Base-by-base conservation (phyloP, 2,797 vertebrate genomes). In the Huso huso region DNA sequence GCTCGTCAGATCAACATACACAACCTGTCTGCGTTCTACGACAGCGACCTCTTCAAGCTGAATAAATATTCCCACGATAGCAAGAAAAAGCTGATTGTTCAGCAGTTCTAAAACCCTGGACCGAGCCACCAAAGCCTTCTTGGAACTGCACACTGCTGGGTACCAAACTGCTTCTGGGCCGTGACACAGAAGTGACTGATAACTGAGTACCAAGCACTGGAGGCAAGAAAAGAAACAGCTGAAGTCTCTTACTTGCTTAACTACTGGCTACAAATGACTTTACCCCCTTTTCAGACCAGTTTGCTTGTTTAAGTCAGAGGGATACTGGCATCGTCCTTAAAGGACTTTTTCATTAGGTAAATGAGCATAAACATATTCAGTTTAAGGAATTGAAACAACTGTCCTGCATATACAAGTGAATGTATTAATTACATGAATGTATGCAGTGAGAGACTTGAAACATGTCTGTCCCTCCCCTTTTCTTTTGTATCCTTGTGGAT, bases 1-100 rank as follows among this genome's bases (percentile, higher is more conserved):
- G 96, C 96, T 10, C 83, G 96, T 53, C 95, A 96, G 84, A 98
- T 99, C 82, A 95, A 91, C 87, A 95, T 99, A 83, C 94, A 97
- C 89, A 97, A 79, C 81, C 86, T 98, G 62, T 86, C 95, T 0
- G 87, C 90, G 0, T 99, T 99, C 76, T 98, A 94, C 0, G 88
- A 94, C 87, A 98, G 95, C 0, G 93, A 98, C 18, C 72, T 93
- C 37, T 98, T 98, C 84, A 87, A 76, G 73, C 86, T 88, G 73
- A 95, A 98, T 88, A 93, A 87, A 71, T 97, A 96, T 85, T 88
- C 85, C 74, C 91, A 90, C 2, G 95, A 99, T 5, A 63, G 77
- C 74, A 96, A 95, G 80, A 93, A 93, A 77, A 98, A 96, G 69
- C 80, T 95, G 61, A 94, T 99, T 66, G 67, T 93, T 60, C 97